phyloP scores from a whole-genome alignment of 2,888 invertebrate species.

The Willowsia nigromaculata region DNA sequence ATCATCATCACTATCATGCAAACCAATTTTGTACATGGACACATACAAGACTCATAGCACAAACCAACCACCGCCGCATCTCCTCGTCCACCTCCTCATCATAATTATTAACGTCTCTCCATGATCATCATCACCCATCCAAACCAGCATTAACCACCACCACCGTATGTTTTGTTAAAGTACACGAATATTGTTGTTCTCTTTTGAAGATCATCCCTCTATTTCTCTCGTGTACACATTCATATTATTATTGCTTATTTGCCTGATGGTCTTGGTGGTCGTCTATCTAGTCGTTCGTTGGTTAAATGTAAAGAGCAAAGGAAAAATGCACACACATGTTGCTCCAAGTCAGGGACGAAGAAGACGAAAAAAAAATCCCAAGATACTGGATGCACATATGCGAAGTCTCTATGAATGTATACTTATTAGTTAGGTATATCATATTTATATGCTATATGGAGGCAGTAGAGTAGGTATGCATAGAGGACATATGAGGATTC shows the following conservation, averaged over 20 bases:
- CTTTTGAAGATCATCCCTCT: neutral
- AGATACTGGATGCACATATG: neutral
- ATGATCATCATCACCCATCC: slow-evolving; percentile 15
- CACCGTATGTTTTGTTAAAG: slow-evolving; percentile 57
- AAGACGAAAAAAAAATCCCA: neutral
- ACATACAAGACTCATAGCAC: neutral
- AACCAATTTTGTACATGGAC: neutral
- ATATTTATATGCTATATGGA: neutral
- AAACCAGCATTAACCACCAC: slow-evolving; percentile 9
- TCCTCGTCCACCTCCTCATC: neutral
- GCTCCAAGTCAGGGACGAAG: slow-evolving; percentile 27
- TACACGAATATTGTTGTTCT: slow-evolving; percentile 14
- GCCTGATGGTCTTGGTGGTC: neutral
- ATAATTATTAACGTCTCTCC: slow-evolving; percentile 7
- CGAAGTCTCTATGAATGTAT: too few species aligned
- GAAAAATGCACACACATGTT: slow-evolving; percentile 19
- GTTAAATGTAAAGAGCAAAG: neutral
- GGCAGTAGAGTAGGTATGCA: too few species aligned
- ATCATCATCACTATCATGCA: neutral
- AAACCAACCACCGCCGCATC: neutral
- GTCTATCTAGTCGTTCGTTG: neutral
- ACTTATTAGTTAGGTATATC: too few species aligned
- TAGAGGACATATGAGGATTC: neutral
- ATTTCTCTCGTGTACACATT: neutral
- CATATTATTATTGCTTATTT: neutral